phyloP scores from a whole-genome alignment of 1,140 invertebrate species.

The Caenorhabditis brenneri region DNA sequence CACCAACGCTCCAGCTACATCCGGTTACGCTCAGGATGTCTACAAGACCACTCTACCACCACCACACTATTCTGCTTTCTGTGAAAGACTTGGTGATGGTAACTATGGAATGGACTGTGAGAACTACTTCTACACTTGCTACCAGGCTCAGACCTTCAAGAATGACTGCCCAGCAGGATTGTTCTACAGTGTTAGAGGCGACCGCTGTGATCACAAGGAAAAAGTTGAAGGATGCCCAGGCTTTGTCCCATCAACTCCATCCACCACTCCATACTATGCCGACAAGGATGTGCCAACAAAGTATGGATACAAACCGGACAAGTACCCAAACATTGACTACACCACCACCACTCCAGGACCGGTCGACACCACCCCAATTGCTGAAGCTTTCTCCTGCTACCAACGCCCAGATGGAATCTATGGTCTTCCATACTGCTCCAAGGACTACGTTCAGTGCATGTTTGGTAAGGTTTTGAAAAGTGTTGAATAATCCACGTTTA shows the following conservation, averaged over 20 bases:
- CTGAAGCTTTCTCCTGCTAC: neutral
- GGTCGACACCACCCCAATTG: neutral
- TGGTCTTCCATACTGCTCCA: constrained; percentile 22
- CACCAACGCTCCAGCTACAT: too few species aligned
- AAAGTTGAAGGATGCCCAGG: constrained; percentile 11
- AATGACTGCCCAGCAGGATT: neutral
- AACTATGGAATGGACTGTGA: neutral
- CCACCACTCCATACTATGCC: neutral
- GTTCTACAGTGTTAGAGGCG: neutral
- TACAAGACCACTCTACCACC: neutral
- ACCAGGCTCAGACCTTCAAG: neutral
- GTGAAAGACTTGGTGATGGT: neutral
- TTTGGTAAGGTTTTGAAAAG: neutral
- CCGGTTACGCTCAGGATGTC: too few species aligned
- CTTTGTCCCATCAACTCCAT: neutral
- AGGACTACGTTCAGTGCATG: constrained; percentile 27
- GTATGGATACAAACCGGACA: neutral
- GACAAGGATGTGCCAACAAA: neutral
- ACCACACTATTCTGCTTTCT: neutral
- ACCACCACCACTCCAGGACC: constrained; percentile 10
- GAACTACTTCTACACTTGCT: neutral
- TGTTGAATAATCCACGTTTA: neutral
- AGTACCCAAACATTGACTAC: constrained; percentile 28
- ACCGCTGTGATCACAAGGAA: neutral
- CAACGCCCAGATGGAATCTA: constrained; percentile 21